A percentile compares a stretch with the other conserved stretches of the same genome.
Evolutionary conservation across 2,797 vertebrate species (phyloP).

Genomic region (Threskiornis aethiopicus): DNA sequence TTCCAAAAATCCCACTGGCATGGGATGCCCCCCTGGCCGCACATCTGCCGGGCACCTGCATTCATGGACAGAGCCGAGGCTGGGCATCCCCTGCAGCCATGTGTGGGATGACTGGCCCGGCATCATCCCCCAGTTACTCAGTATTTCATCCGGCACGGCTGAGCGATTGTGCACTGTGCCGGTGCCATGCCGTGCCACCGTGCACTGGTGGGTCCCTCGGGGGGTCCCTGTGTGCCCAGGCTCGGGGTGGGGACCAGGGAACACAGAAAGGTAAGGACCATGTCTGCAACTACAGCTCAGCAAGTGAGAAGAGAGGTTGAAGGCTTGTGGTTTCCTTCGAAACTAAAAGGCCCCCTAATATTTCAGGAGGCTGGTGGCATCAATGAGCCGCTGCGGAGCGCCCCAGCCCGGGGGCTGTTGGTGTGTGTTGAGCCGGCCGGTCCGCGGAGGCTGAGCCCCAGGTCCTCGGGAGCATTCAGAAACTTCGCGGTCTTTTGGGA

Average conservation of each 20-base stretch:
- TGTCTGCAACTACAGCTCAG: neutral
- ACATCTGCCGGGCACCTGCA: fast-evolving
- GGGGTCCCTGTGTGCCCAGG: neutral
- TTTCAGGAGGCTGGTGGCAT: neutral
- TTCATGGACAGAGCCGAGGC: neutral
- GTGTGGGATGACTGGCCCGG: fast-evolving
- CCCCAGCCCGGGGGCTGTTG: fast-evolving
- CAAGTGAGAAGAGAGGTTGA: neutral
- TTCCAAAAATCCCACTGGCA: neutral
- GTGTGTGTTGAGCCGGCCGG: fast-evolving
- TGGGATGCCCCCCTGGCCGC: neutral
- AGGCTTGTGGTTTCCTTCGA: neutral
- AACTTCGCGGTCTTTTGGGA: neutral
- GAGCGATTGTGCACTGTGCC: fast-evolving
- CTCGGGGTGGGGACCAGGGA: fast-evolving
- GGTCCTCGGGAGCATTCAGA: neutral
- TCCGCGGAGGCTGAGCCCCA: neutral
- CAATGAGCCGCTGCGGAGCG: neutral
- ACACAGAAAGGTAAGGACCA: neutral
- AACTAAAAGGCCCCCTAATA: neutral
- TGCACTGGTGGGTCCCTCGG: neutral
- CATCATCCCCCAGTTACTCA: neutral
- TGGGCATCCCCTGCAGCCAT: neutral
- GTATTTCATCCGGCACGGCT: fast-evolving
- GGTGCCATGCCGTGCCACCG: fast-evolving